These are phyloP conservation scores for Diaperis boleti DNA, from an alignment of 2,888 invertebrate species.

Conservation along the genomic window DNA sequence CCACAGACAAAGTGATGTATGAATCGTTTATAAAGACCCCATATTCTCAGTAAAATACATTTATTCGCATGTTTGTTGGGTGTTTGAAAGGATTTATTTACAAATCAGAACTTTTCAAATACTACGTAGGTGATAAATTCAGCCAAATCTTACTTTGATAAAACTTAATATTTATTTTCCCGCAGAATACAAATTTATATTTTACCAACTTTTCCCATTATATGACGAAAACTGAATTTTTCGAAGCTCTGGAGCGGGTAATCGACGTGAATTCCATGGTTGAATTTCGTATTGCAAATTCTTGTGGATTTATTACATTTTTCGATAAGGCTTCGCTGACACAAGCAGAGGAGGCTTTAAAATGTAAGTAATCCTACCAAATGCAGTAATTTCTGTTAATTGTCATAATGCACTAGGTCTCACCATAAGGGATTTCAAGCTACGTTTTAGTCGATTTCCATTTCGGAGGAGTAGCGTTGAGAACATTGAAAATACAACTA, in stretches of 20 bases:
- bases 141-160: background rate
- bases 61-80: no score
- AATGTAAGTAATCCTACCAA: conserved; percentile 4
- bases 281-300: conserved; percentile 8
- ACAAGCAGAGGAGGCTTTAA: background rate
- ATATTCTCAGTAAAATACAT: no score
- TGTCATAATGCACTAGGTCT: background rate
- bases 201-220: conserved; percentile 32
- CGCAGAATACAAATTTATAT: conserved; percentile 18
- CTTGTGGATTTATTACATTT: conserved; percentile 15
- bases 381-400: background rate
- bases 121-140: background rate
- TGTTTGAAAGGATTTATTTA: no score
- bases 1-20: no score
- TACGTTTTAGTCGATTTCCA: background rate
- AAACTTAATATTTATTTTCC: conserved; percentile 1
- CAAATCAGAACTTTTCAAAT: no score
- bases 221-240: conserved; percentile 43
- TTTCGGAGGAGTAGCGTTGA: background rate
- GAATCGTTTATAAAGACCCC: no score
- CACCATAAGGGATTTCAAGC: background rate
- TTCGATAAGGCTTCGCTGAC: background rate
- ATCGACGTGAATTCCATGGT: conserved; percentile 13
- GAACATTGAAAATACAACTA: background rate
- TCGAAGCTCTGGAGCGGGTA: conserved; percentile 33